Conservation (phyloP, 1,140 invertebrate genomes). For the Eubasilissa regina region DNA sequence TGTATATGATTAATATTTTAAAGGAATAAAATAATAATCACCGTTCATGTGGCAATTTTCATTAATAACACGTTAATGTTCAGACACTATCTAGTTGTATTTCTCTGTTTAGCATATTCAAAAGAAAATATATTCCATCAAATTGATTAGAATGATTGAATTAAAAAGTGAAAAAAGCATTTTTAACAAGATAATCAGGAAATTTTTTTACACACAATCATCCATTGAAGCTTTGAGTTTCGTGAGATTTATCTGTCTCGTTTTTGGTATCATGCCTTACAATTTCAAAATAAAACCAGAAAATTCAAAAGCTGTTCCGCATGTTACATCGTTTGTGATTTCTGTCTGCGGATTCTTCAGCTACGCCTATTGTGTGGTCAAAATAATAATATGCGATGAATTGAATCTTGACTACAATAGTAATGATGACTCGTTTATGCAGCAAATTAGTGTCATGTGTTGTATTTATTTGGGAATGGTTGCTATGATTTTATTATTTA, state of each 20-base stretch:
- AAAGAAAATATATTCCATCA: no score
- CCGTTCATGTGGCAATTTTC: no score
- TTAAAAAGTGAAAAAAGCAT: no score
- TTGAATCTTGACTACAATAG: background rate
- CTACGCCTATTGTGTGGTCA: background rate
- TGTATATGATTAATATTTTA: no score
- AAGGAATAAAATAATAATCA: no score
- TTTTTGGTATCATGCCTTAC: background rate
- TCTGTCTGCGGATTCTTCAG: background rate
- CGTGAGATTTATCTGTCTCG: background rate
- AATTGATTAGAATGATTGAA: no score
- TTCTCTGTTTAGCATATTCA: no score
- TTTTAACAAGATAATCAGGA: background rate
- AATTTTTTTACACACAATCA: background rate
- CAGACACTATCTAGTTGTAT: no score
- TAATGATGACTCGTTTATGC: background rate
- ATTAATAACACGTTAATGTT: no score
- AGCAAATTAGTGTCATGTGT: background rate
- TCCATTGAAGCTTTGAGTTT: background rate
- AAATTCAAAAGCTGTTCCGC: background rate
- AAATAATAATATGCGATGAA: background rate
- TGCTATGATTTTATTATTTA: background rate
- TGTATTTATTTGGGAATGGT: background rate
- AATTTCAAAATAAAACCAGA: background rate
- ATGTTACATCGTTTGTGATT: background rate